Conservation (phyloP, 2,888 invertebrate species). For the Watsonalla cultraria region DNA sequence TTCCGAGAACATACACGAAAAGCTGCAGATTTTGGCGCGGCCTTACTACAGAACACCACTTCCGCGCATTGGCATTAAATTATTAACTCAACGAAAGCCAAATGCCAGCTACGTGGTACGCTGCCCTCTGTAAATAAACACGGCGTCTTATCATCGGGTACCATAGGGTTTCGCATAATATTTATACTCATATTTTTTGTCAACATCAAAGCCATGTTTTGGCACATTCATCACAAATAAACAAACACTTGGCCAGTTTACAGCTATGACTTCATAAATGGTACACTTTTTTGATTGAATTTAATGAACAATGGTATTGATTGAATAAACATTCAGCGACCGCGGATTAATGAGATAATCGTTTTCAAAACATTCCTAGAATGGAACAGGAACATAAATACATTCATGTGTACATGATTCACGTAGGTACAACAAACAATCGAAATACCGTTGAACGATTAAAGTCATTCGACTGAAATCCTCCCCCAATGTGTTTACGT, state of each 20-base stretch:
- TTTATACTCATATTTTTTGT: neutral
- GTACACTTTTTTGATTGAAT: neutral
- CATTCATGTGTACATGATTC: too few species aligned
- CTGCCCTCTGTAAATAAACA: conserved; percentile 13
- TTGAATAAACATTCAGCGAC: too few species aligned
- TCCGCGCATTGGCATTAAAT: conserved; percentile 9
- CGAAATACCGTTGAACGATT: too few species aligned
- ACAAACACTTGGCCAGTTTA: neutral
- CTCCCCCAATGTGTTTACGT: too few species aligned
- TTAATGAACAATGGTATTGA: neutral
- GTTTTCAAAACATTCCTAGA: too few species aligned
- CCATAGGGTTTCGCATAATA: conserved; percentile 3
- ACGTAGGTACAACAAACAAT: too few species aligned
- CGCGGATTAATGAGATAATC: too few species aligned
- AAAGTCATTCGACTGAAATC: too few species aligned
- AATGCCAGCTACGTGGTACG: conserved; percentile 11
- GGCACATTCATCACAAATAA: conserved; percentile 5
- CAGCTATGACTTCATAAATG: neutral
- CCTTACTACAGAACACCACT: neutral
- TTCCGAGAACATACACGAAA: conserved; percentile 14
- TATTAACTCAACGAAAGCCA: conserved; percentile 10
- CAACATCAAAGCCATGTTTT: conserved; percentile 2
- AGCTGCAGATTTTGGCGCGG: conserved; percentile 6
- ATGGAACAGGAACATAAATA: too few species aligned
- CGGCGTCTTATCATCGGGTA: conserved; percentile 13